Conservation (phyloP, 2,797 vertebrate genomes). For the Acipenser oxyrinchus region DNA sequence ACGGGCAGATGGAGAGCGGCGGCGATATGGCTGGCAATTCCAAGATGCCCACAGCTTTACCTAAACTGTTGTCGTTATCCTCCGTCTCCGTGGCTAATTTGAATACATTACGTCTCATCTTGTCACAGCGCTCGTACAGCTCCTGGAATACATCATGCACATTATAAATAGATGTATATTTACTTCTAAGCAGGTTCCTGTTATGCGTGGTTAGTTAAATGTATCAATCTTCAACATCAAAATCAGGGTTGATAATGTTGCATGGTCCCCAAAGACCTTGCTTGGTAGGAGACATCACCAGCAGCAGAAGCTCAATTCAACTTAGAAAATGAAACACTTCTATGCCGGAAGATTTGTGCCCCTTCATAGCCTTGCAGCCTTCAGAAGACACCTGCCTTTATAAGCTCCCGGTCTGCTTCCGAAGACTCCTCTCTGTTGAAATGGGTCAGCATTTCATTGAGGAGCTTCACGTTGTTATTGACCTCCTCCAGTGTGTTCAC, state of each 20-base stretch:
- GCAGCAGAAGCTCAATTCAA: too few relatives aligned
- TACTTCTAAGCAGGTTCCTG: too few relatives aligned
- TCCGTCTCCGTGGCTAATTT: constrained; percentile 88
- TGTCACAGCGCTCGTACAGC: constrained; percentile 80
- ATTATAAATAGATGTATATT: too few relatives aligned
- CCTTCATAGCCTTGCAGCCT: constrained; percentile 1
- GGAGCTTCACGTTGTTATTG: constrained; percentile 78
- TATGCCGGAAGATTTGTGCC: too few relatives aligned
- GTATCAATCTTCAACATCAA: too few relatives aligned
- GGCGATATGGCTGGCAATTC: neutral
- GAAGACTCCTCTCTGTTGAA: constrained; percentile 77
- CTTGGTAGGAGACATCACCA: too few relatives aligned
- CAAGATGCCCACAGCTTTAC: constrained; percentile 43
- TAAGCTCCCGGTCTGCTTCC: constrained; percentile 77
- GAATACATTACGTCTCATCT: constrained; percentile 72
- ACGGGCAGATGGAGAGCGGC: neutral
- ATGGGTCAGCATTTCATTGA: constrained; percentile 87
- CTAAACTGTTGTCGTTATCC: constrained; percentile 81
- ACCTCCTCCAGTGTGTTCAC: constrained; percentile 77
- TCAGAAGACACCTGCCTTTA: constrained; percentile 59
- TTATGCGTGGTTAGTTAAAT: too few relatives aligned
- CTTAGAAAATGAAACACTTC: too few relatives aligned
- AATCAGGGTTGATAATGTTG: too few relatives aligned
- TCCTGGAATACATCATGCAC: constrained; percentile 54
- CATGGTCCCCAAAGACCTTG: too few relatives aligned